Base-by-base conservation (phyloP, 2,113 vertebrate genomes). In the Tretioscincus oriximinensis region DNA sequence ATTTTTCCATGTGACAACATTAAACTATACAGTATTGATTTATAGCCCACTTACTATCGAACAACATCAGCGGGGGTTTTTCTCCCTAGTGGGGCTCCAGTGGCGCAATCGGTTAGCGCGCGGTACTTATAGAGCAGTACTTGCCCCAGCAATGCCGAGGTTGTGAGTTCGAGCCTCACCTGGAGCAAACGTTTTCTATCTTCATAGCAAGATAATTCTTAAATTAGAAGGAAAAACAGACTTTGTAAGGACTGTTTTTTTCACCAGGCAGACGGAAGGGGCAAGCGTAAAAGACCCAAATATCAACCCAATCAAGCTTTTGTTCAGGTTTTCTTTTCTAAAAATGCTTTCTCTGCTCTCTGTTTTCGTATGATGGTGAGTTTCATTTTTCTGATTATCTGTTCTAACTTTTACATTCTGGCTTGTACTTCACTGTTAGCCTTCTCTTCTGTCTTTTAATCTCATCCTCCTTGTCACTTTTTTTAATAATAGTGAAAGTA, bases 141-240 rank as follows among this genome's bases (percentile, higher is more conserved):
- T 78, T 31, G 87, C 85, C 47, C 8, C 92, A 96, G 97, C 96
- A 64, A 97, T 98, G 96, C 97, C 90, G 96, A 97, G 96, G 96
- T 97, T 97, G 97, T 98, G 97, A 97, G 97, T 97, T 98, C 95
- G 94, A 97, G 96, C 96, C 96, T 97, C 97, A 97, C 96, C 96
- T 97, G 95, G 96, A 98, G 96, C 96, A 97, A 92, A 93, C 22
- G 31, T 8, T 4, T 51, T 89, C 96, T 29, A 20, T 69, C 8
- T 41, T 41, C 2, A 41, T 2, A 41, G 35, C 5, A 41, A 41
- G 35, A 41, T 41, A 2, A 5, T 41, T 41, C 58, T 21, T 61
- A 61, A 22, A 22, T 22, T 61, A 22, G 20, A 18, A 61, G 5
- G 54, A 58, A 14, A 21, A 61, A 61, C 10, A 61, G 49, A 14